These are phyloP conservation scores for Bedellia somnulentella DNA, from an alignment of 2,888 invertebrate genomes.

Conservation along the genomic window DNA sequence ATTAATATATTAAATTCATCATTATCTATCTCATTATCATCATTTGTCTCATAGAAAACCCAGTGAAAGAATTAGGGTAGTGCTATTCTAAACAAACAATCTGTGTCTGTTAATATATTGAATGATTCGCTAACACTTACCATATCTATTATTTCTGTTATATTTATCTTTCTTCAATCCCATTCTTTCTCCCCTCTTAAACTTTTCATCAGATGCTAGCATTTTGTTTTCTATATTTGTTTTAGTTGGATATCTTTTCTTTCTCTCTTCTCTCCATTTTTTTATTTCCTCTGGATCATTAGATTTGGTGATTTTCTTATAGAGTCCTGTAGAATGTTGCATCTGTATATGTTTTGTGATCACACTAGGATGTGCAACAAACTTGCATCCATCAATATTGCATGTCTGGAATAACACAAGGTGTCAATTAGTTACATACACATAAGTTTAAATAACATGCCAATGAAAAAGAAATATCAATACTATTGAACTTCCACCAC, in stretches of 20 bases:
- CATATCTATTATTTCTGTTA: not conserved
- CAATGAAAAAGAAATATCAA: not conserved
- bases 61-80: too few relatives aligned
- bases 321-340: constrained; percentile 84
- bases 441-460: not conserved
- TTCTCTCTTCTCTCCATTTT: constrained; percentile 83
- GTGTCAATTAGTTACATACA: constrained; percentile 2
- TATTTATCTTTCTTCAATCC: constrained; percentile 14
- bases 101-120: too few relatives aligned
- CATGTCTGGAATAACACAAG: constrained; percentile 61
- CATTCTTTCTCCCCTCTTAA: constrained; percentile 76
- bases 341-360: constrained; percentile 79
- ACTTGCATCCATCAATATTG: constrained; percentile 78
- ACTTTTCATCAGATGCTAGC: constrained; percentile 65
- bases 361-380: constrained; percentile 76
- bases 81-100: too few relatives aligned
- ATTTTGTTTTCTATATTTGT: constrained; percentile 67
- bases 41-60: too few relatives aligned
- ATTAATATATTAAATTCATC: too few relatives aligned
- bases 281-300: constrained; percentile 80
- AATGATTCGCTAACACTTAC: too few relatives aligned
- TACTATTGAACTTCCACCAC: not conserved
- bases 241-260: constrained; percentile 75
- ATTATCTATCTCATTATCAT: too few relatives aligned
- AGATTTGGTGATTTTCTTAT: constrained; percentile 72